Evolutionary conservation across 2,113 vertebrate genomes (phyloP).

Genomic region (Spea multiplicata): DNA sequence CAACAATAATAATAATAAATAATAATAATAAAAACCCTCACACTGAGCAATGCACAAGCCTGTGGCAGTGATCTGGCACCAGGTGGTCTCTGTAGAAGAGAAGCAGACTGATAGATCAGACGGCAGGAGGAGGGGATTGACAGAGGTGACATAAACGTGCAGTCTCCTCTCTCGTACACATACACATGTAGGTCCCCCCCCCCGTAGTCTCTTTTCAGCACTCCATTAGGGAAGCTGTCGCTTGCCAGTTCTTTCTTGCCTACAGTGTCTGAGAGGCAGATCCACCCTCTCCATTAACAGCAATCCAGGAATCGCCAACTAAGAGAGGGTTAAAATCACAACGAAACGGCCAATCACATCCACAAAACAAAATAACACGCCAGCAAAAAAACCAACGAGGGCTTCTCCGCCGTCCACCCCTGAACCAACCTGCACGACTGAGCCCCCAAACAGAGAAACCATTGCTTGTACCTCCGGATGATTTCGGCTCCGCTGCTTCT

Average conservation of each 20-base stretch:
- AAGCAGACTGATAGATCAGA: conserved; percentile 48
- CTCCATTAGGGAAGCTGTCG: conserved; percentile 29
- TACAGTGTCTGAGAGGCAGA: conserved; percentile 6
- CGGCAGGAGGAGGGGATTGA: conserved; percentile 45
- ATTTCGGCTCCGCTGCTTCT: conserved; percentile 31
- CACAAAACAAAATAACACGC: conserved; percentile 11
- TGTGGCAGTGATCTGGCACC: conserved; percentile 12
- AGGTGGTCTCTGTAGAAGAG: conserved; percentile 37
- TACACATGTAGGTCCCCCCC: conserved; percentile 37
- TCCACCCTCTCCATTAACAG: background rate
- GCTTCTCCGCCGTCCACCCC: too few species aligned
- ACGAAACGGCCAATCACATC: conserved; percentile 26
- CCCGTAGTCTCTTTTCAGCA: conserved; percentile 29
- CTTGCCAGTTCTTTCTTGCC: background rate
- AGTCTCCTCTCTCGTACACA: conserved; percentile 45
- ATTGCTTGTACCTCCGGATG: conserved; percentile 10
- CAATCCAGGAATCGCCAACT: conserved; percentile 1
- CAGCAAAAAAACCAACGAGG: background rate
- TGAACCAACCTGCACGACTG: conserved; percentile 2
- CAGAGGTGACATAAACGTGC: conserved; percentile 47
- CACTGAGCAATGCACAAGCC: background rate
- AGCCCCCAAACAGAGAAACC: background rate
- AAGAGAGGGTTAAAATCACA: conserved; percentile 14
- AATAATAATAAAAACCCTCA: background rate
- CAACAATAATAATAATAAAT: conserved; percentile 9